These are phyloP conservation scores for Mustelus asterias DNA, from an alignment of 2,113 vertebrate genomes.

Conservation along the genomic window DNA sequence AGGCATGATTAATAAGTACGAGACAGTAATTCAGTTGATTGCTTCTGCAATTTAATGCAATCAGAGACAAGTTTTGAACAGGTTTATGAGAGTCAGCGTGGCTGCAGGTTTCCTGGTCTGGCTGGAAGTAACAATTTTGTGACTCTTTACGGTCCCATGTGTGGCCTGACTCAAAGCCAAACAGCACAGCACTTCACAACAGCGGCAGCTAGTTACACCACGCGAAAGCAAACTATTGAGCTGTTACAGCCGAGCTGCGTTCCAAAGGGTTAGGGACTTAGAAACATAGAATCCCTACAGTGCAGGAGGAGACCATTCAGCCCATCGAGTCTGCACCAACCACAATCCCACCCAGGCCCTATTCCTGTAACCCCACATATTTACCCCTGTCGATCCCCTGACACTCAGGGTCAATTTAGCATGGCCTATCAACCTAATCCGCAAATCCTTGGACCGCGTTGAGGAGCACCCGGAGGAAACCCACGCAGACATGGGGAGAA, in stretches of 20 bases:
- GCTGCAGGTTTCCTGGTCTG: not conserved
- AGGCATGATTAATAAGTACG: not conserved
- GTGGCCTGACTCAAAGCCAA: not conserved
- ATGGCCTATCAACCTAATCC: too few species aligned
- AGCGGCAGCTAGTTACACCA: not conserved
- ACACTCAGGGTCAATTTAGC: too few species aligned
- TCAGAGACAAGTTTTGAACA: not conserved
- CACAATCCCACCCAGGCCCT: too few species aligned
- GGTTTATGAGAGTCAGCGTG: not conserved
- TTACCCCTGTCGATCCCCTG: too few species aligned
- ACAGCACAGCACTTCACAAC: not conserved
- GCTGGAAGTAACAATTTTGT: not conserved
- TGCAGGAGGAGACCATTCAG: too few species aligned
- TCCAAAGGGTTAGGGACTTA: too few species aligned
- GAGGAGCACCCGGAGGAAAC: too few species aligned
- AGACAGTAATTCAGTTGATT: conserved; percentile 5
- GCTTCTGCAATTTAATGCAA: not conserved
- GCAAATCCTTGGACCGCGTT: too few species aligned
- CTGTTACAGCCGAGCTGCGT: not conserved
- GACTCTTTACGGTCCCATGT: not conserved
- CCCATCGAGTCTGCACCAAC: too few species aligned
- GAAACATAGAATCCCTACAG: too few species aligned
- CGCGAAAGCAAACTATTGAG: not conserved
- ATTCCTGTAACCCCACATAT: too few species aligned
- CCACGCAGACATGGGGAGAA: too few species aligned